Percentiles rank a stretch among this genome's conserved stretches.
Conservation (phyloP, 2,888 invertebrate species). For the Nomada flava region DNA sequence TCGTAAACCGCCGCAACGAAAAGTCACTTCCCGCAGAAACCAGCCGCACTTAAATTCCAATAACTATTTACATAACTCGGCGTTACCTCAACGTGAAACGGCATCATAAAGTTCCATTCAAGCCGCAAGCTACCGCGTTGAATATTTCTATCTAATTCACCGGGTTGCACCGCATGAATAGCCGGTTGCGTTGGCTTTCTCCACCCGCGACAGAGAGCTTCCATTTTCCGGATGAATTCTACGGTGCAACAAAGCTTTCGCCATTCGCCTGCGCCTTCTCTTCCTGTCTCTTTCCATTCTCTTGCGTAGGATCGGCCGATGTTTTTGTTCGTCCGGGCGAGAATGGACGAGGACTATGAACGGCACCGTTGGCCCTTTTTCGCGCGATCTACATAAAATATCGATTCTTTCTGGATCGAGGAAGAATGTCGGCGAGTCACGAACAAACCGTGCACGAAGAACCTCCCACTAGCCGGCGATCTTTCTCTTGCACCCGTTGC, state of each 20-base stretch:
- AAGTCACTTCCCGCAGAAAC: background rate
- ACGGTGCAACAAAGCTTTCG: constrained; percentile 54
- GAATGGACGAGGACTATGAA: constrained; percentile 61
- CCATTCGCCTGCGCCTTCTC: constrained; percentile 10
- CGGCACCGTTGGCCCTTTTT: constrained; percentile 65
- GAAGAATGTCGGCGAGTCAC: constrained; percentile 78
- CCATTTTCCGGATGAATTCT: constrained; percentile 70
- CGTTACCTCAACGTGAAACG: background rate
- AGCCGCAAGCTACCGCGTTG: background rate
- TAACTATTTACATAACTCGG: background rate
- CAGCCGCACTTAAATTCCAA: constrained; percentile 12
- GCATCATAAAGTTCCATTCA: constrained; percentile 1
- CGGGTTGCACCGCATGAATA: constrained; percentile 51
- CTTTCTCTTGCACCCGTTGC: background rate
- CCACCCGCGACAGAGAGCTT: constrained; percentile 53
- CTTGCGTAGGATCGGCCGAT: constrained; percentile 61
- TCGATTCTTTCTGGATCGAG: constrained; percentile 70
- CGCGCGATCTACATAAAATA: constrained; percentile 78
- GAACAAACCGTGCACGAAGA: constrained; percentile 53
- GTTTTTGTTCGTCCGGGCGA: constrained; percentile 67
- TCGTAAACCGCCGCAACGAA: background rate
- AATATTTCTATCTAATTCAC: constrained; percentile 63
- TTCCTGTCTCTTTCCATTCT: constrained; percentile 22
- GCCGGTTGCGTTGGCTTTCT: constrained; percentile 46
- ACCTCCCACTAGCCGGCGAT: background rate